Evolutionary conservation across 2,113 vertebrate genomes (phyloP).

Genomic region (Gasterosteus nipponicus): DNA sequence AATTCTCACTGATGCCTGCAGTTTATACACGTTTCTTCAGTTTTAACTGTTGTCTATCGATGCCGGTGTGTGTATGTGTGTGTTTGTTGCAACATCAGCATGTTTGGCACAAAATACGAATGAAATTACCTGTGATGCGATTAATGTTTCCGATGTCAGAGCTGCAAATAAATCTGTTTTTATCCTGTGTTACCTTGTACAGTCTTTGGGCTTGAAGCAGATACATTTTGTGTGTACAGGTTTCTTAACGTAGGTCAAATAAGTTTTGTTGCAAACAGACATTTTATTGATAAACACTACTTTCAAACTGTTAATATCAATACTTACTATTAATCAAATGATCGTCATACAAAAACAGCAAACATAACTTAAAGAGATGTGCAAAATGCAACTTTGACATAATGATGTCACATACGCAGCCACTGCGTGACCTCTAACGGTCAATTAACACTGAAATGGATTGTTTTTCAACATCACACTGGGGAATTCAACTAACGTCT

Average conservation of each 20-base stretch:
- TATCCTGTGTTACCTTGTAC: slow-evolving; percentile 1
- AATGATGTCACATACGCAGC: slow-evolving; percentile 7
- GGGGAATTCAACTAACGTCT: neutral
- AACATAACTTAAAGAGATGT: slow-evolving; percentile 45
- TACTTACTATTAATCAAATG: slow-evolving; percentile 21
- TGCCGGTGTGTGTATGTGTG: slow-evolving; percentile 67
- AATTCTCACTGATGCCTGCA: slow-evolving; percentile 69
- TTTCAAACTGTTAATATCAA: slow-evolving; percentile 19
- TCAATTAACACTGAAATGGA: neutral
- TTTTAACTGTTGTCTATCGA: slow-evolving; percentile 57
- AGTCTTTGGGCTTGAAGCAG: neutral
- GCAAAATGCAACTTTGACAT: slow-evolving; percentile 57
- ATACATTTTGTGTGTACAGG: neutral
- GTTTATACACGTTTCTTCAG: slow-evolving; percentile 56
- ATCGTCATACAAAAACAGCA: neutral
- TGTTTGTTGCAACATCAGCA: slow-evolving; percentile 66
- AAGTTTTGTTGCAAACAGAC: slow-evolving; percentile 1
- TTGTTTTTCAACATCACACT: neutral
- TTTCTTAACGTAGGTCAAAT: neutral
- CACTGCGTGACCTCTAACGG: neutral
- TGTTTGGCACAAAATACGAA: slow-evolving; percentile 66
- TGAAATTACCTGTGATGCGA: slow-evolving; percentile 59
- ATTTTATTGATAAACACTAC: slow-evolving; percentile 58
- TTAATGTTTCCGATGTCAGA: slow-evolving; percentile 65
- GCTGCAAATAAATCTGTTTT: slow-evolving; percentile 69